Evolutionary conservation across 2,797 vertebrate genomes (phyloP).

Genomic region (Lutjanus argentimaculatus): DNA sequence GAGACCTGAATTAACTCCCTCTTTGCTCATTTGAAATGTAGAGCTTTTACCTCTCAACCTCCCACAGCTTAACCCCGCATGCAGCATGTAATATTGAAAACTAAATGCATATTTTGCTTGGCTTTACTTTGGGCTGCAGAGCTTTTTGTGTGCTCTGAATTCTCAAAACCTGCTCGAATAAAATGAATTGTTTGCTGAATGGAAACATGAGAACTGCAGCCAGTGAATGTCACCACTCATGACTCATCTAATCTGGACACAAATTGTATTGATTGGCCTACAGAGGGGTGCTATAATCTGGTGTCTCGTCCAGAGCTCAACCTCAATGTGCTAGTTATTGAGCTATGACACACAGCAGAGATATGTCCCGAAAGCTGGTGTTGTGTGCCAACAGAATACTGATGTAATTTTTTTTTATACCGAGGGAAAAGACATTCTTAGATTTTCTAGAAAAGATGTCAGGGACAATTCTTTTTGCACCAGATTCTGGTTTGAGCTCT

Average conservation of each 20-base stretch:
- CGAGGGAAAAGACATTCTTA: background rate
- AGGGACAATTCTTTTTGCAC: background rate
- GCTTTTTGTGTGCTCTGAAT: background rate
- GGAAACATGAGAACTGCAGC: background rate
- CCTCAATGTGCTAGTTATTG: constrained; percentile 6
- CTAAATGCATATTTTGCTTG: constrained; percentile 13
- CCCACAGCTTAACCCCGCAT: constrained; percentile 40
- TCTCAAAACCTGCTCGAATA: background rate
- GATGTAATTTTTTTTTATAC: too few relatives aligned
- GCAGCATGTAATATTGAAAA: constrained; percentile 14
- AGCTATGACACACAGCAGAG: background rate
- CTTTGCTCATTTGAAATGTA: constrained; percentile 54
- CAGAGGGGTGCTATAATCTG: constrained; percentile 23
- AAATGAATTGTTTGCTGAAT: constrained; percentile 14
- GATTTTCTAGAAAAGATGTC: background rate
- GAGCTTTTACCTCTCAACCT: constrained; percentile 44
- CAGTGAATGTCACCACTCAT: constrained; percentile 3
- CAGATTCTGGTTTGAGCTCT: background rate
- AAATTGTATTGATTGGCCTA: constrained; percentile 42
- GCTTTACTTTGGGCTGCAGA: background rate
- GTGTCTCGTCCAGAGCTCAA: background rate
- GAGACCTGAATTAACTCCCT: constrained; percentile 58
- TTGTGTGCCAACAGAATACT: background rate
- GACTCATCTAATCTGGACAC: constrained; percentile 19
- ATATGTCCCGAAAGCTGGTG: background rate